A percentile compares a stretch with the other conserved stretches of the same genome.
These are phyloP conservation scores for Alethe castanea DNA, from an alignment of 2,113 vertebrate genomes.

Conservation along the genomic window DNA sequence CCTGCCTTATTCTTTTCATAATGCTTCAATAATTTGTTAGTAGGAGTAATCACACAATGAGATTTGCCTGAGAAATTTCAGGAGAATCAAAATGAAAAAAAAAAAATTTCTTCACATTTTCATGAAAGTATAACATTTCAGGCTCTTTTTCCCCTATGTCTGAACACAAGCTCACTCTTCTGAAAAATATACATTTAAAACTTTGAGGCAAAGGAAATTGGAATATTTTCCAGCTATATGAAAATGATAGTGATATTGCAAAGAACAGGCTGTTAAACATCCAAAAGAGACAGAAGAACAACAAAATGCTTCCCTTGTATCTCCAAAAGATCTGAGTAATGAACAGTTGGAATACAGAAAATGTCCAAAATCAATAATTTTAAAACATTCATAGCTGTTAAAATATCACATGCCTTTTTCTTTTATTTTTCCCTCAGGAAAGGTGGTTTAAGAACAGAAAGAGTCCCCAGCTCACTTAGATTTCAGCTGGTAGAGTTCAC, in stretches of 20 bases:
- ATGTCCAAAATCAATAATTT: neutral
- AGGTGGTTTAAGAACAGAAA: neutral
- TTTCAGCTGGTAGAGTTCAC: neutral
- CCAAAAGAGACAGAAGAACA: neutral
- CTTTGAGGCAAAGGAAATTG: neutral
- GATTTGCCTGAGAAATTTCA: slow-evolving; percentile 24
- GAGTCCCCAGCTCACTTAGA: neutral
- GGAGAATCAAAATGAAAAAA: neutral
- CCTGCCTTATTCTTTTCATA: slow-evolving; percentile 4
- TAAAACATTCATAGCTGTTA: neutral
- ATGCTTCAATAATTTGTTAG: neutral
- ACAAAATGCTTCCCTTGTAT: neutral
- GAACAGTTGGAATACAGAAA: neutral
- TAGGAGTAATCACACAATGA: neutral
- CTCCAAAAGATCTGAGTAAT: neutral
- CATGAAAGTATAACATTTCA: neutral
- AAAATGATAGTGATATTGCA: neutral
- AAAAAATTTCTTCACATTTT: neutral
- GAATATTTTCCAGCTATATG: neutral
- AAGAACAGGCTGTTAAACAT: neutral
- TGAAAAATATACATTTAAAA: neutral
- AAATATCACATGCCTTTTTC: neutral
- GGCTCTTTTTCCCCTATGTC: neutral
- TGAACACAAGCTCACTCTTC: neutral
- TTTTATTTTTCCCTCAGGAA: neutral